Evolutionary conservation across 2,113 vertebrate species (phyloP).

Genomic region (Paraplagusia blochii): DNA sequence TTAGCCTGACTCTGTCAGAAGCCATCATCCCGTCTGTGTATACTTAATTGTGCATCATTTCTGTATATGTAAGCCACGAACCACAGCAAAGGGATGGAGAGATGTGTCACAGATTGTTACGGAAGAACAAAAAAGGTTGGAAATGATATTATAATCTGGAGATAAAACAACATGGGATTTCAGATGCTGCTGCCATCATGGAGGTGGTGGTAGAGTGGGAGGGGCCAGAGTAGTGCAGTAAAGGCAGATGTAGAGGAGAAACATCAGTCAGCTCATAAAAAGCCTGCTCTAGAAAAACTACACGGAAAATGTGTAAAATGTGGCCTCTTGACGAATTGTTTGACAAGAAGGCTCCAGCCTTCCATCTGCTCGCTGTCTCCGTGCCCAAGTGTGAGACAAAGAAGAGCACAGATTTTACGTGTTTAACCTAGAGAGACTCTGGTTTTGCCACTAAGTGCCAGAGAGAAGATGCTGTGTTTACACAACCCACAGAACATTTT

Average conservation of each 20-base stretch:
- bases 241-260: slow-evolving; percentile 1
- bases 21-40: too few species aligned
- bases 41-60: too few species aligned
- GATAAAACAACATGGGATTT: slow-evolving; percentile 3
- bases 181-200: slow-evolving; percentile 7
- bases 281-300: slow-evolving; percentile 5
- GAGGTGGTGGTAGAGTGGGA: too few species aligned
- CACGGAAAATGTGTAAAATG: slow-evolving; percentile 42
- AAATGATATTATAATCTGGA: slow-evolving; percentile 7
- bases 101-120: slow-evolving; percentile 11
- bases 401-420: neutral
- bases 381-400: slow-evolving; percentile 12
- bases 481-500: slow-evolving; percentile 33
- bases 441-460: slow-evolving; percentile 39
- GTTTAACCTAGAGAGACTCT: slow-evolving; percentile 3
- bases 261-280: slow-evolving; percentile 1
- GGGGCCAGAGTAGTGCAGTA: neutral
- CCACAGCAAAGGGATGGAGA: slow-evolving; percentile 9
- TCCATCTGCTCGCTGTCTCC: slow-evolving; percentile 45
- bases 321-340: slow-evolving; percentile 49
- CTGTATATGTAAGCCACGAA: slow-evolving; percentile 22
- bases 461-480: slow-evolving; percentile 47
- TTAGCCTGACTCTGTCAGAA: neutral
- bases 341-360: slow-evolving; percentile 37
- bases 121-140: slow-evolving; percentile 16